Percentiles rank a stretch among this genome's conserved stretches.
phyloP scores from a whole-genome alignment of 2,113 vertebrate genomes.

The Forbesichthys agassizii region DNA sequence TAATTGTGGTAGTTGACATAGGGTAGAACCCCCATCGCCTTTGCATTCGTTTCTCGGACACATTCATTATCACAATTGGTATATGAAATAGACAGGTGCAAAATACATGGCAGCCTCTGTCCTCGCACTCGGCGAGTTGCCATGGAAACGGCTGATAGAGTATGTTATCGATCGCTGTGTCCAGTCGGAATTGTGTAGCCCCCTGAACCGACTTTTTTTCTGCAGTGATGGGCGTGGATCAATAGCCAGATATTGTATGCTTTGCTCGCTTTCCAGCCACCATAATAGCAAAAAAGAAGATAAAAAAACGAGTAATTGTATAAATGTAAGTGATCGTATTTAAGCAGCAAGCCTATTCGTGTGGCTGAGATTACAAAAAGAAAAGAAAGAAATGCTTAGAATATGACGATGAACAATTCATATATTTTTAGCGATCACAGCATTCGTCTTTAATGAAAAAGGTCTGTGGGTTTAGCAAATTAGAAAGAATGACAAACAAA shows the following conservation, averaged over 20 bases:
- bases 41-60: slow-evolving; percentile 67
- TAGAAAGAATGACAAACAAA: slow-evolving; percentile 8
- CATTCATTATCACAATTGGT: slow-evolving; percentile 74
- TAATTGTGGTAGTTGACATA: slow-evolving; percentile 59
- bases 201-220: slow-evolving; percentile 78
- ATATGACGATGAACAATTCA: slow-evolving; percentile 1
- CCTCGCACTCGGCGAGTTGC: slow-evolving; percentile 78
- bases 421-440: not conserved
- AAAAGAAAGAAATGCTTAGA: not conserved
- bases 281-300: slow-evolving; percentile 61
- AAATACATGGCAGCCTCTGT: slow-evolving; percentile 79
- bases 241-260: slow-evolving; percentile 82
- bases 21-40: slow-evolving; percentile 43
- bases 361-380: slow-evolving; percentile 3
- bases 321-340: slow-evolving; percentile 59
- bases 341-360: slow-evolving; percentile 2
- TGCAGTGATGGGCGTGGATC: slow-evolving; percentile 82
- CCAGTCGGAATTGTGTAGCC: slow-evolving; percentile 73
- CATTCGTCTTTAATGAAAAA: not conserved
- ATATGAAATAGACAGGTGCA: slow-evolving; percentile 75
- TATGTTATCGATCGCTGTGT: slow-evolving; percentile 84
- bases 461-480: slow-evolving; percentile 10
- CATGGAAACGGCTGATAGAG: slow-evolving; percentile 86
- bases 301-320: slow-evolving; percentile 44
- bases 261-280: slow-evolving; percentile 74